Evolutionary conservation across 2,113 vertebrate genomes (phyloP).

Genomic region (Platysteira castanea): DNA sequence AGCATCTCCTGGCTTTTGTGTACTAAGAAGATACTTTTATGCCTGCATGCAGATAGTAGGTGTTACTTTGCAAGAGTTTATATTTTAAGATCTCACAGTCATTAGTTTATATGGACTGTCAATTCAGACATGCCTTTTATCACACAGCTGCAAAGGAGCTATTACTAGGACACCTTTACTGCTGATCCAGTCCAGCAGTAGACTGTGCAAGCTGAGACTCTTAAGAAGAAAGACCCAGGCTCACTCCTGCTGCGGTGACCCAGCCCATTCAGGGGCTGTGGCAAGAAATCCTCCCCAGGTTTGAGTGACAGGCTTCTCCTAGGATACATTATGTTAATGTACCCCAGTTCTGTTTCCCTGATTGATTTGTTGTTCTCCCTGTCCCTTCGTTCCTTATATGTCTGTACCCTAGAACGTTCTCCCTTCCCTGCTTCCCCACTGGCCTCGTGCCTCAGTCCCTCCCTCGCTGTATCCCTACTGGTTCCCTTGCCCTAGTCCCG

Average conservation of each 20-base stretch:
- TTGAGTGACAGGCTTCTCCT: no score
- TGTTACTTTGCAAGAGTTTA: neutral
- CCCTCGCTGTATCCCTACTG: no score
- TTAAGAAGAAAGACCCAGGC: neutral
- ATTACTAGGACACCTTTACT: neutral
- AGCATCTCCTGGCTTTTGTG: neutral
- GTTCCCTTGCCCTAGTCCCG: no score
- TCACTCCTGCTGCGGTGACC: neutral
- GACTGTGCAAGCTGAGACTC: neutral
- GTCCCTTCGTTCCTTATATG: no score
- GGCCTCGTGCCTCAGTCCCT: no score
- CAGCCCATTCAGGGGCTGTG: no score
- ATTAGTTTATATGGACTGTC: constrained; percentile 5
- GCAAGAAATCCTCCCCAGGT: no score
- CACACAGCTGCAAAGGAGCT: neutral
- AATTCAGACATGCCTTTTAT: neutral
- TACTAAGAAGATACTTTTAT: neutral
- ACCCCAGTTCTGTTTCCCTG: no score
- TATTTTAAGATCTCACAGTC: constrained; percentile 22
- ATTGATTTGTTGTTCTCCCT: no score
- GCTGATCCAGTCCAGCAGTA: neutral
- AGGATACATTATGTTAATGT: no score
- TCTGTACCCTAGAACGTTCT: no score
- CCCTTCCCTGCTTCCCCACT: no score
- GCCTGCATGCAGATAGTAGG: neutral